These are phyloP conservation scores for Idaea biselata DNA, from an alignment of 2,888 invertebrate species.

Conservation along the genomic window DNA sequence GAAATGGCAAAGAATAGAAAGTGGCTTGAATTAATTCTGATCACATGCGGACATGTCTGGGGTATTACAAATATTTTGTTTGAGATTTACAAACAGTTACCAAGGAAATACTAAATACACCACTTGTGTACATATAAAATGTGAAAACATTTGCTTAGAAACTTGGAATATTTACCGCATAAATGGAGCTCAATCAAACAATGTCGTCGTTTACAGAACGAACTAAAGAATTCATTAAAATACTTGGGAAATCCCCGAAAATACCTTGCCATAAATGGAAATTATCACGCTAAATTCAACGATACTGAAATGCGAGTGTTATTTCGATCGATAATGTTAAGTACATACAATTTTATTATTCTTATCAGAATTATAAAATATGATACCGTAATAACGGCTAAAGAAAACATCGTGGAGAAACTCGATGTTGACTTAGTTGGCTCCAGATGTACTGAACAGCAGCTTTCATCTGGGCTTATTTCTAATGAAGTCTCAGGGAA, in stretches of 20 bases:
- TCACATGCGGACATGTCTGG: slow-evolving; percentile 53
- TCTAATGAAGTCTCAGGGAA: no score
- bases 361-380: neutral
- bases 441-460: no score
- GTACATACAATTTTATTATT: neutral
- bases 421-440: no score
- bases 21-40: slow-evolving; percentile 18
- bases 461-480: no score
- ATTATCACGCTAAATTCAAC: neutral
- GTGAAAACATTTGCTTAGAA: slow-evolving; percentile 19
- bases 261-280: slow-evolving; percentile 10
- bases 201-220: neutral
- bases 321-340: slow-evolving; percentile 7
- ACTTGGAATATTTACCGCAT: slow-evolving; percentile 5
- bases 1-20: slow-evolving; percentile 29
- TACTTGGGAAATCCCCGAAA: slow-evolving; percentile 25
- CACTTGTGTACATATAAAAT: slow-evolving; percentile 48
- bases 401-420: no score
- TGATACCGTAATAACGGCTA: no score
- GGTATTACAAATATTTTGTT: slow-evolving; percentile 59
- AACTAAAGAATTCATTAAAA: slow-evolving; percentile 22
- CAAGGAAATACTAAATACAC: slow-evolving; percentile 44
- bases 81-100: slow-evolving; percentile 57
- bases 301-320: slow-evolving; percentile 7
- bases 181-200: neutral